Evolutionary conservation across 1,140 invertebrate genomes (phyloP).

Genomic region (Drosophila bifasciata): DNA sequence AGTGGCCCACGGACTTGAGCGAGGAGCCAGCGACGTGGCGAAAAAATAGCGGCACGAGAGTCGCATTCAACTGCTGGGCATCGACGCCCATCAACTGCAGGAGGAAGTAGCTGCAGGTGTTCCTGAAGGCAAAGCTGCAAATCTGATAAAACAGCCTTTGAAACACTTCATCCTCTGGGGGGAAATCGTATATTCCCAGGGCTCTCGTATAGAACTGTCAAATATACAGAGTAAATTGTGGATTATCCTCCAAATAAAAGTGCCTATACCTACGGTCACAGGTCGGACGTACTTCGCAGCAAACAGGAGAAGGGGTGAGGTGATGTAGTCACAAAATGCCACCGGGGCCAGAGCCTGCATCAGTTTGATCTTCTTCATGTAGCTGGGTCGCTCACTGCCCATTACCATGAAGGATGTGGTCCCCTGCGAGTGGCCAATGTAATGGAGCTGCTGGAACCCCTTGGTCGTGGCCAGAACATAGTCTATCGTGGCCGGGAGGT

Average conservation of each 20-base stretch:
- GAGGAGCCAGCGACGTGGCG: constrained; percentile 50
- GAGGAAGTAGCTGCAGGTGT: constrained; percentile 85
- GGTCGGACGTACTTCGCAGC: constrained; percentile 7
- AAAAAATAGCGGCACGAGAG: constrained; percentile 12
- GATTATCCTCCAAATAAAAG: too few species aligned
- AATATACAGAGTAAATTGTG: not conserved
- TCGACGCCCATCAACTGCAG: constrained; percentile 85
- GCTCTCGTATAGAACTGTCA: constrained; percentile 17
- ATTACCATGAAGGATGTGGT: constrained; percentile 86
- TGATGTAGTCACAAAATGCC: constrained; percentile 62
- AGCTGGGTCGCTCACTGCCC: constrained; percentile 87
- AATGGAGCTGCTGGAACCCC: constrained; percentile 77
- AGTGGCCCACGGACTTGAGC: constrained; percentile 44
- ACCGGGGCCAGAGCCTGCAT: constrained; percentile 88
- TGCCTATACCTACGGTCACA: constrained; percentile 4
- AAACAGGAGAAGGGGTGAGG: constrained; percentile 8
- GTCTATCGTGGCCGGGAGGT: constrained; percentile 89
- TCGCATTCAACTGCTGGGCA: constrained; percentile 84
- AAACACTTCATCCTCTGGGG: constrained; percentile 56
- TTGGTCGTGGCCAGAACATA: constrained; percentile 86
- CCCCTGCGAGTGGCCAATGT: constrained; percentile 85
- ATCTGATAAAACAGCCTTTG: constrained; percentile 28
- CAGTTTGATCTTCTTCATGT: constrained; percentile 87
- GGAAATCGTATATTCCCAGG: constrained; percentile 62
- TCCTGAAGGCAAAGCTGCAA: constrained; percentile 53